These are phyloP conservation scores for Circaetus cinerascens DNA, from an alignment of 2,113 vertebrate genomes.

Conservation along the genomic window DNA sequence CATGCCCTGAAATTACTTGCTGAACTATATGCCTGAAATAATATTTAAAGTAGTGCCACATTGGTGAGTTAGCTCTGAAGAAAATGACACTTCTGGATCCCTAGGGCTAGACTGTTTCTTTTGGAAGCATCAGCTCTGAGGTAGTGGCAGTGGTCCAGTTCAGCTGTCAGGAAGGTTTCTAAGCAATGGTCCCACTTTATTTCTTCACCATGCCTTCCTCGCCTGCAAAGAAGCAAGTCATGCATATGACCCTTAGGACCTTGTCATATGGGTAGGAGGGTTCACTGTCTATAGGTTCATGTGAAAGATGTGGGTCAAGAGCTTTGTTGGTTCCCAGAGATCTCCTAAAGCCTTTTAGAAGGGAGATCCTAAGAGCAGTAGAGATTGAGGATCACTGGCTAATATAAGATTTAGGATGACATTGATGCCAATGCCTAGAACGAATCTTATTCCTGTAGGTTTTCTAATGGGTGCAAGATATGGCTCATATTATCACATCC, in stretches of 20 bases:
- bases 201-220: neutral
- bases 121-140: neutral
- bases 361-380: neutral
- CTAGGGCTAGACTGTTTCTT: neutral
- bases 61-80: neutral
- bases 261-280: neutral
- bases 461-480: neutral
- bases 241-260: neutral
- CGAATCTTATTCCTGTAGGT: neutral
- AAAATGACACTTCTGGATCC: neutral
- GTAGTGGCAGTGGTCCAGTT: neutral
- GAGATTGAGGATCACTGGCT: neutral
- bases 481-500: neutral
- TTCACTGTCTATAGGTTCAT: neutral
- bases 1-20: slow-evolving; percentile 2
- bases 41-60: neutral
- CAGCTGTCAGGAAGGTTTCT: neutral
- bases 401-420: neutral
- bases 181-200: neutral
- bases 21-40: neutral
- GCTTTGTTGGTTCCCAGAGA: neutral
- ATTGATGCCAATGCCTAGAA: neutral
- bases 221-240: neutral
- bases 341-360: neutral
- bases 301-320: neutral